Evolutionary conservation across 2,113 vertebrate genomes (phyloP).

Genomic region (Chauna torquata): DNA sequence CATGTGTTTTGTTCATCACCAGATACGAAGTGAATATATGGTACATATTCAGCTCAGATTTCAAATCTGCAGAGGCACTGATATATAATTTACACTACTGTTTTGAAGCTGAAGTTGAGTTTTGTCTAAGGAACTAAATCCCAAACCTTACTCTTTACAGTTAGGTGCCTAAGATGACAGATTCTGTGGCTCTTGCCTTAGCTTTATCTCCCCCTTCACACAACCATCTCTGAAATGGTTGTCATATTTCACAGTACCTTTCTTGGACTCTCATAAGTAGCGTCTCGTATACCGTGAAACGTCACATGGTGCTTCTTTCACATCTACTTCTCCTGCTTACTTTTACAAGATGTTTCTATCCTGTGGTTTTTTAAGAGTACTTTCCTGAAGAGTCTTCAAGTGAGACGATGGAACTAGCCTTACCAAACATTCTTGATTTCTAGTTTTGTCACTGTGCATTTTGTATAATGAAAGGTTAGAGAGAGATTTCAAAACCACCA

Average conservation of each 20-base stretch:
- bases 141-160: not conserved
- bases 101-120: not conserved
- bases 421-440: not conserved
- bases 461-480: not conserved
- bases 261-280: not conserved
- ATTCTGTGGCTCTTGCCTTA: not conserved
- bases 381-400: not conserved
- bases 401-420: not conserved
- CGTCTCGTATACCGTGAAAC: fast-evolving
- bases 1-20: not conserved
- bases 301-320: not conserved
- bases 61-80: not conserved
- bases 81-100: not conserved
- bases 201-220: not conserved
- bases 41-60: not conserved
- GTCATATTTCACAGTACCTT: not conserved
- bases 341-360: not conserved
- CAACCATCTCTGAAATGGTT: not conserved
- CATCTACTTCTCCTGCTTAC: not conserved
- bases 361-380: not conserved
- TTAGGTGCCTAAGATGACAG: not conserved
- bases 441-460: not conserved
- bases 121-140: not conserved
- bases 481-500: not conserved
- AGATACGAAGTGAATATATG: not conserved